phyloP scores from a whole-genome alignment of 2,888 invertebrate genomes.

The Calliphora vomitoria region DNA sequence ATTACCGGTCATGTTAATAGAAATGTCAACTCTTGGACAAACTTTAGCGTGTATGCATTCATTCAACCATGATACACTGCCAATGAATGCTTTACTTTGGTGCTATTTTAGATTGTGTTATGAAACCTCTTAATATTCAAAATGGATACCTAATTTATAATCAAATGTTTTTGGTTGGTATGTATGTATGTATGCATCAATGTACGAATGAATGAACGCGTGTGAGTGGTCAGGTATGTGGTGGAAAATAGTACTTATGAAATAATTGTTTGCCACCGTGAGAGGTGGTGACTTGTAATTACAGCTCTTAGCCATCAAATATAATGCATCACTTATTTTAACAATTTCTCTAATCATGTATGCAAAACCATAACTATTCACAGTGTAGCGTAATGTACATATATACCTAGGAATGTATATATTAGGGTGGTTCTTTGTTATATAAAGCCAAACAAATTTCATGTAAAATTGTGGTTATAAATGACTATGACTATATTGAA shows the following conservation, averaged over 20 bases:
- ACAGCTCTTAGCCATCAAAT: constrained; percentile 44
- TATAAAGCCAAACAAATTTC: too few species aligned
- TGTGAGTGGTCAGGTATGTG: neutral
- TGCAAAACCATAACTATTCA: constrained; percentile 30
- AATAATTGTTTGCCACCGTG: constrained; percentile 58
- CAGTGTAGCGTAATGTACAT: neutral
- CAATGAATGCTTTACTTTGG: constrained; percentile 19
- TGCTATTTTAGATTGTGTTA: neutral
- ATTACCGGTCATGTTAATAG: neutral
- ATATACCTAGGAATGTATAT: neutral
- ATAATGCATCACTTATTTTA: constrained; percentile 47
- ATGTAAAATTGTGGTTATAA: too few species aligned
- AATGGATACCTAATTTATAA: constrained; percentile 26
- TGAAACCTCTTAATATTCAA: constrained; percentile 16
- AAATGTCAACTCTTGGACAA: constrained; percentile 19
- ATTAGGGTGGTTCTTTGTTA: neutral
- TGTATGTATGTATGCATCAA: neutral
- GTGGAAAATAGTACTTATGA: constrained; percentile 14
- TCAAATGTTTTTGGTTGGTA: constrained; percentile 9
- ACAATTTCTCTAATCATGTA: constrained; percentile 48
- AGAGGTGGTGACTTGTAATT: constrained; percentile 55
- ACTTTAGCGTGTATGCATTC: neutral
- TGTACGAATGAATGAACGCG: neutral
- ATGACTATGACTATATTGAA: too few species aligned
- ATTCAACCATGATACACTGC: constrained; percentile 19